phyloP scores from a whole-genome alignment of 1,140 invertebrate genomes.

The Pseudomyrmex concolor region DNA sequence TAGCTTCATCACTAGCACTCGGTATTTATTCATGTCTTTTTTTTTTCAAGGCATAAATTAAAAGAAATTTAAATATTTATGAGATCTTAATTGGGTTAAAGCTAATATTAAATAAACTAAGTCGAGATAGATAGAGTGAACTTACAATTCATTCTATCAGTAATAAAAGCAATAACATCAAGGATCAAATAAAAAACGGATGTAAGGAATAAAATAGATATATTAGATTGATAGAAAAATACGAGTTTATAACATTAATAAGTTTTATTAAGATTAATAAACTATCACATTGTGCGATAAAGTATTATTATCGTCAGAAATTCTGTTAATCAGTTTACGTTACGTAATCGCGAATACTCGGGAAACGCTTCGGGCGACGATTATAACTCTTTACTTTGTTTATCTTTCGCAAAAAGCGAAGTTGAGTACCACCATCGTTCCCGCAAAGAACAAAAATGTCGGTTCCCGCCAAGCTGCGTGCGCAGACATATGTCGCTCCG shows the following conservation, averaged over 20 bases:
- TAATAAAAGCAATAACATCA: not conserved
- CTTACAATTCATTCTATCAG: not conserved
- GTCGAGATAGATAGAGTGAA: not conserved
- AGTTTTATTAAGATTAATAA: not conserved
- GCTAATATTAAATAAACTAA: not conserved
- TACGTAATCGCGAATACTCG: not conserved
- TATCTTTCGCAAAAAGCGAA: conserved; percentile 10
- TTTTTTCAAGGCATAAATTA: not conserved
- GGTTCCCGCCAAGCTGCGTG: conserved; percentile 76
- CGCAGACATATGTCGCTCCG: conserved; percentile 50
- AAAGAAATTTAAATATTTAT: not conserved
- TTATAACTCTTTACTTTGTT: conserved; percentile 17
- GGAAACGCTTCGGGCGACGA: conserved; percentile 6
- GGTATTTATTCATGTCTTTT: not conserved
- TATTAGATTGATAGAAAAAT: not conserved
- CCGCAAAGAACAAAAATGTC: conserved; percentile 65
- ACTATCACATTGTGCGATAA: not conserved
- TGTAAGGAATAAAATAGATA: not conserved
- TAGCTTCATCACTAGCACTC: not conserved
- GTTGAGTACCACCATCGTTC: conserved; percentile 66
- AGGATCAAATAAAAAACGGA: too few relatives aligned
- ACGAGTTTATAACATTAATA: not conserved
- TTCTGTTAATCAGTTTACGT: not conserved
- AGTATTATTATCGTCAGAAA: not conserved
- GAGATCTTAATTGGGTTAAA: not conserved